A percentile compares a stretch with the other conserved stretches of the same genome.
Evolutionary conservation across 35 echinoderm and acorn worm species (phyloP).

Genomic region (Heliocidaris erythrogramma): DNA sequence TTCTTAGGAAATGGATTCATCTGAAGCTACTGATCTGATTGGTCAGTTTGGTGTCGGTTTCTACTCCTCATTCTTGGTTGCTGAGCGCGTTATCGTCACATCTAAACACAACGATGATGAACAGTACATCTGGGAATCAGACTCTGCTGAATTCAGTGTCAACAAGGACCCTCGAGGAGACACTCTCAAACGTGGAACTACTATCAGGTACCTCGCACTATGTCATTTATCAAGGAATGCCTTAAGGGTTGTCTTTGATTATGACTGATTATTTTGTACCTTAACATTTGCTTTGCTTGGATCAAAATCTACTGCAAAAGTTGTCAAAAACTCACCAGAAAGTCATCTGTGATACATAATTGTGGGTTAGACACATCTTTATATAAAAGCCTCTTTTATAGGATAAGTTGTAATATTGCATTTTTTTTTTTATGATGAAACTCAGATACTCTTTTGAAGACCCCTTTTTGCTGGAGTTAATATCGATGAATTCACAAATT

Average conservation of each 20-base stretch:
- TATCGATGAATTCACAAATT: no score
- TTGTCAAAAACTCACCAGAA: no score
- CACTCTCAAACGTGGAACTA: constrained; percentile 91
- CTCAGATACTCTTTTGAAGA: no score
- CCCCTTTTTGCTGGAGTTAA: no score
- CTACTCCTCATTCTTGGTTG: constrained; percentile 97
- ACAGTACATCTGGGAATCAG: constrained; percentile 97
- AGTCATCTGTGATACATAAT: not conserved
- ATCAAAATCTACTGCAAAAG: no score
- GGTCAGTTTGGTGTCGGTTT: constrained; percentile 99
- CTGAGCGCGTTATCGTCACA: constrained; percentile 92
- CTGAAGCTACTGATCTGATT: constrained; percentile 94
- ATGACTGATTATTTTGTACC: not conserved
- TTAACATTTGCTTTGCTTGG: no score
- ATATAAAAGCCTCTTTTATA: no score
- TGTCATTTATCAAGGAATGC: not conserved
- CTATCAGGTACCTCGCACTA: constrained; percentile 73
- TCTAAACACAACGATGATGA: constrained; percentile 93
- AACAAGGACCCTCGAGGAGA: constrained; percentile 92
- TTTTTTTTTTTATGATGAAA: no score
- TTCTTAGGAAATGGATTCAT: constrained; percentile 62
- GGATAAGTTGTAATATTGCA: no score
- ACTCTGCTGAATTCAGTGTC: constrained; percentile 85
- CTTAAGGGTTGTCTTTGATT: not conserved
- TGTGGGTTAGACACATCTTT: no score